Percentiles rank a stretch among this genome's conserved stretches.
phyloP scores from a whole-genome alignment of 1,140 invertebrate genomes.

The Drosophila tropicalis region DNA sequence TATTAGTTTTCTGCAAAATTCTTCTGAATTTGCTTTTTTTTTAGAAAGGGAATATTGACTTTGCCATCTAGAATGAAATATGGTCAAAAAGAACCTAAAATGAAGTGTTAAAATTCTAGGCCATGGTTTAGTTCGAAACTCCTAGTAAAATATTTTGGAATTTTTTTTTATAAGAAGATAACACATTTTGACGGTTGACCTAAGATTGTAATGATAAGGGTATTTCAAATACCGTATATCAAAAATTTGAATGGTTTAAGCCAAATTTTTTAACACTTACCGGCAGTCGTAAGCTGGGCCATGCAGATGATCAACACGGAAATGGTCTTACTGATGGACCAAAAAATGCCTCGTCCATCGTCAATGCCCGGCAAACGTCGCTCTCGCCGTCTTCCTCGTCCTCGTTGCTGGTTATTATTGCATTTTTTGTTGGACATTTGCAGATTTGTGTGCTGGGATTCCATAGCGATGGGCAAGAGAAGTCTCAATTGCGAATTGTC shows the following conservation, averaged over 20 bases:
- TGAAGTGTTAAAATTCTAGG: too few species aligned
- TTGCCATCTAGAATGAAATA: background rate
- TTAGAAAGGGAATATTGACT: background rate
- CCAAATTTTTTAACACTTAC: conserved; percentile 61
- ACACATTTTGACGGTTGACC: too few species aligned
- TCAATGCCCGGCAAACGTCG: background rate
- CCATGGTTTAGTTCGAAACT: too few species aligned
- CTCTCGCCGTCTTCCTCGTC: conserved; percentile 36
- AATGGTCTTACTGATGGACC: conserved; percentile 51
- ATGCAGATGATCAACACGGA: conserved; percentile 65
- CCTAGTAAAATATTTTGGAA: too few species aligned
- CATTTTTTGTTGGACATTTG: conserved; percentile 67
- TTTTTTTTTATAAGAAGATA: too few species aligned
- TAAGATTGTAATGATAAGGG: background rate
- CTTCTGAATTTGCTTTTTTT: background rate
- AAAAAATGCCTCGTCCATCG: conserved; percentile 16
- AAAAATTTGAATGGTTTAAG: background rate
- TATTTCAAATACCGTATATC: background rate
- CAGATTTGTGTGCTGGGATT: conserved; percentile 44
- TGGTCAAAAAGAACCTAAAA: background rate
- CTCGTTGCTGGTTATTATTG: conserved; percentile 68
- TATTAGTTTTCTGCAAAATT: conserved; percentile 51
- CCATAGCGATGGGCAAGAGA: conserved; percentile 13
- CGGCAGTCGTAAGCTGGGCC: conserved; percentile 69
- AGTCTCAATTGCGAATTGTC: conserved; percentile 40